Evolutionary conservation across 2,113 vertebrate genomes (phyloP), one percentile per base, ranked within the genome.

Genomic region (Excalfactoria chinensis): DNA sequence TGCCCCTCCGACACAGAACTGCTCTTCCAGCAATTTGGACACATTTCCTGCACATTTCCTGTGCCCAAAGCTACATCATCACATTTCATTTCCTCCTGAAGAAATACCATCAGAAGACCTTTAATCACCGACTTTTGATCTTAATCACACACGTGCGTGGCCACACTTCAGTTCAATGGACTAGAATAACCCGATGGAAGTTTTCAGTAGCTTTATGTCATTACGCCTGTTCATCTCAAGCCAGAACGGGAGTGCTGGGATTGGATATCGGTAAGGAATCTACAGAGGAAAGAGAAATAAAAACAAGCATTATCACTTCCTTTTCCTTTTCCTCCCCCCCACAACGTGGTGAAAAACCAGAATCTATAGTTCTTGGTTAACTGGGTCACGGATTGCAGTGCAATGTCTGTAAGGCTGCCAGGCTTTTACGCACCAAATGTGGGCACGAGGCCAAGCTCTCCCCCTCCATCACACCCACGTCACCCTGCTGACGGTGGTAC

Each of bases 381-480:
- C 6, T 93, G 73, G 97, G 95, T 97, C 94, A 95, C 81, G 62
- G 88, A 80, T 35, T 7, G 78, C 89, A 77, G 91, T 46, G 46
- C 26, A 41, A n/a, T 2, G 5, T 11, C 37, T 13, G 8, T 1
- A 7, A 70, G 48, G 49, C 89, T 87, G 93, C 87, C 91, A 70
- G 84, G 62, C 67, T 66, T 41, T 41, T 21, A 23, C 20, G 43
- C 86, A 67, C 20, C 8, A 62, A 55, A 75, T 7, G 32, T 2
- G 13, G 90, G 79, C 60, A 32, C 18, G 1, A 3, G 66, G 70
- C 71, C 91, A 96, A 80, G 11, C 3, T 34, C 49, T n/a, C 55
- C 46, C 46, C 60, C 79, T 22, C 4, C 1, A 2, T 25, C 16
- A 12, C 44, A 32, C 5, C 78, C 74, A n/a, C 2, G 49, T 25